A percentile compares a stretch with the other conserved stretches of the same genome.
These are phyloP conservation scores for roundworm (Caenorhabditis elegans) DNA, from an alignment of 1,140 invertebrate genomes.

Conservation along the genomic window DNA sequence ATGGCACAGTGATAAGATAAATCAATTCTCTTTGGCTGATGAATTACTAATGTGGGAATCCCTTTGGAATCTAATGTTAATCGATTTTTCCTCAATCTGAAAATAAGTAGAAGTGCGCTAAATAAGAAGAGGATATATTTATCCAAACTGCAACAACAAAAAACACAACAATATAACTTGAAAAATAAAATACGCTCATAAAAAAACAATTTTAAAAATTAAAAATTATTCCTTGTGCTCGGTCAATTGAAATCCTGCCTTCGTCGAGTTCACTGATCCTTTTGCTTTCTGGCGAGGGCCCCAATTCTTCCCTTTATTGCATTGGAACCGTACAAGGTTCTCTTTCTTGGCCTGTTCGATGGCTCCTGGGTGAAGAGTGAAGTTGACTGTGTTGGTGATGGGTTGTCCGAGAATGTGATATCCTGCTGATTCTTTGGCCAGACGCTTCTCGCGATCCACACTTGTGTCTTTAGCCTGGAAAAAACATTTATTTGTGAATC, in stretches of 20 bases:
- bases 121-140: too few species aligned
- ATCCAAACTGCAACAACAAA: too few species aligned
- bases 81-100: too few species aligned
- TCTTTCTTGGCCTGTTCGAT: slow-evolving; percentile 48
- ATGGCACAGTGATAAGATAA: too few species aligned
- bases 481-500: too few species aligned
- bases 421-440: slow-evolving; percentile 35
- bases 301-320: slow-evolving; percentile 66
- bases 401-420: slow-evolving; percentile 38
- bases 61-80: too few species aligned
- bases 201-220: not conserved
- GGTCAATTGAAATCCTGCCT: slow-evolving; percentile 51
- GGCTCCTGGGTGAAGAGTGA: slow-evolving; percentile 53
- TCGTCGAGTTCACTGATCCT: slow-evolving; percentile 61
- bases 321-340: slow-evolving; percentile 59
- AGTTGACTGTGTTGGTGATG: slow-evolving; percentile 55
- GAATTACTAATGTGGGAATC: too few species aligned
- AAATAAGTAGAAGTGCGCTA: too few species aligned
- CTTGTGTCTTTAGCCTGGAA: slow-evolving; percentile 27
- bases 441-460: slow-evolving; percentile 20
- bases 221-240: slow-evolving; percentile 14
- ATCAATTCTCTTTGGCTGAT: too few species aligned
- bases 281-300: slow-evolving; percentile 65
- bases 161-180: not conserved
- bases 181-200: not conserved